Percentiles rank a stretch among this genome's conserved stretches.
Evolutionary conservation across 2,113 vertebrate genomes (phyloP).

Genomic region (Motacilla alba): DNA sequence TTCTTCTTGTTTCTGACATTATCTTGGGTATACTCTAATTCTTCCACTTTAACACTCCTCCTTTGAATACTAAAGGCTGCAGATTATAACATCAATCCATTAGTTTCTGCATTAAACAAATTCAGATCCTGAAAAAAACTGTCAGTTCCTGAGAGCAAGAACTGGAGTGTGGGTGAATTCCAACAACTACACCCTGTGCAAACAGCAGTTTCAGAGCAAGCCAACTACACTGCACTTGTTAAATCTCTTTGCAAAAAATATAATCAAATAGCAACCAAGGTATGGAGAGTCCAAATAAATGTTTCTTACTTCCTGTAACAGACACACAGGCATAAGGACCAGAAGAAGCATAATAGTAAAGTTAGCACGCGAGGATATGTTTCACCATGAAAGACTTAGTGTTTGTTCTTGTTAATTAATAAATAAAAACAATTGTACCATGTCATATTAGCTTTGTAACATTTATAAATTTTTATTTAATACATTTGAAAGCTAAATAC

Average conservation of each 20-base stretch:
- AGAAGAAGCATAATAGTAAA: neutral
- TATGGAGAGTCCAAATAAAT: neutral
- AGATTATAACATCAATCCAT: neutral
- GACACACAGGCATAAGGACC: neutral
- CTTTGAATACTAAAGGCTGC: neutral
- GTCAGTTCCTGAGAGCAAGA: neutral
- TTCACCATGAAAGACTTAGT: neutral
- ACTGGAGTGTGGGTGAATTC: neutral
- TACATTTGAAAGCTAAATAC: neutral
- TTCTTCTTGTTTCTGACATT: neutral
- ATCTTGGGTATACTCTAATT: neutral
- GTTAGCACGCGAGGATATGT: neutral
- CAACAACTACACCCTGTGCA: neutral
- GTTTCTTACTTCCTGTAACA: neutral
- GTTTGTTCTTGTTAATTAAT: neutral
- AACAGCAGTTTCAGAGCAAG: neutral
- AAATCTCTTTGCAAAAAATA: neutral
- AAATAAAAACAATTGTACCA: neutral
- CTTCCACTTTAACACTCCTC: neutral
- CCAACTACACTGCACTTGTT: neutral
- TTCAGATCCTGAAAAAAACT: neutral
- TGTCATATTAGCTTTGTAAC: neutral
- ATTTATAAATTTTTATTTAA: neutral
- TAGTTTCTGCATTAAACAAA: neutral
- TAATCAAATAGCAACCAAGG: neutral